Conservation (phyloP, 2,797 vertebrate species). For the Myripristis jacobus region DNA sequence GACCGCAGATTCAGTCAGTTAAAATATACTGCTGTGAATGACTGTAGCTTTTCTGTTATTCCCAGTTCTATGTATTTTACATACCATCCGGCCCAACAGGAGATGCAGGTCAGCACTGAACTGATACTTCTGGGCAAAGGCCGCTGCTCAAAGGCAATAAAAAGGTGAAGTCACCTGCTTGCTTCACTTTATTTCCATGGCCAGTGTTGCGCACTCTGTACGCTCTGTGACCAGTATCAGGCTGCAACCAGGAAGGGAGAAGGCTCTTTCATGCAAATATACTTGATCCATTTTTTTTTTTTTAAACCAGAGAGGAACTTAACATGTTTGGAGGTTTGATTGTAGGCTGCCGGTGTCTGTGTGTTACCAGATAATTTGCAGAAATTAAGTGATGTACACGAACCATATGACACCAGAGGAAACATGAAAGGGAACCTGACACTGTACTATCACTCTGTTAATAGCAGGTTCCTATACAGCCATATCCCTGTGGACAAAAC, state of each 20-base stretch:
- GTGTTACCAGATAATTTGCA: too few species aligned
- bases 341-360: too few species aligned
- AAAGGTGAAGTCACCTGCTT: slow-evolving; percentile 60
- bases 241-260: background rate
- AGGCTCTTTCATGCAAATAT: slow-evolving; percentile 5
- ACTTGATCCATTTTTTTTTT: too few species aligned
- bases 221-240: slow-evolving; percentile 28
- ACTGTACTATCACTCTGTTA: too few species aligned
- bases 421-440: too few species aligned
- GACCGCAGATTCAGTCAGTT: background rate
- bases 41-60: background rate
- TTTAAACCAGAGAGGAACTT: background rate
- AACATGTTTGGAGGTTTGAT: too few species aligned
- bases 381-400: too few species aligned
- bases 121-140: slow-evolving; percentile 74
- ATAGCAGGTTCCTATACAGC: too few species aligned
- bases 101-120: slow-evolving; percentile 45
- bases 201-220: slow-evolving; percentile 47
- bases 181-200: slow-evolving; percentile 71
- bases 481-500: too few species aligned
- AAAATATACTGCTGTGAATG: background rate
- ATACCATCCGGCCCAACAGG: slow-evolving; percentile 61
- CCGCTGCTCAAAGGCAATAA: slow-evolving; percentile 68
- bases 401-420: too few species aligned
- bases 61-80: slow-evolving; percentile 24